Percentiles rank a stretch among this genome's conserved stretches.
These are phyloP conservation scores for Priocnemis perturbator DNA, from an alignment of 2,888 invertebrate species.

Conservation along the genomic window DNA sequence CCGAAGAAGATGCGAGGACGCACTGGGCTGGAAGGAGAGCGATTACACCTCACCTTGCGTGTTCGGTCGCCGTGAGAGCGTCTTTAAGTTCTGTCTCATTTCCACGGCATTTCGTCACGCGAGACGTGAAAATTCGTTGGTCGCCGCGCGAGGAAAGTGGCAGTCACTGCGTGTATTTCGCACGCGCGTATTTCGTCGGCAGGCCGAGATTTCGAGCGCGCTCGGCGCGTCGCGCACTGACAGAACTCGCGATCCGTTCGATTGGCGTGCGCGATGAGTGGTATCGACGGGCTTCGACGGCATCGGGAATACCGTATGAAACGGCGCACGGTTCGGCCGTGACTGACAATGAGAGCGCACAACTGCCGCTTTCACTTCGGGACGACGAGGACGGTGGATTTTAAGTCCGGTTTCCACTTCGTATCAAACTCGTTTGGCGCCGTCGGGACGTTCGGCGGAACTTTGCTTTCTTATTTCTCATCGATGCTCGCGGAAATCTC, in stretches of 20 bases:
- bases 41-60: conserved; percentile 67
- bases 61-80: conserved; percentile 69
- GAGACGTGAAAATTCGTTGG: background rate
- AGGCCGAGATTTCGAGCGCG: no score
- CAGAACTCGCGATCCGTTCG: conserved; percentile 13
- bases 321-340: conserved; percentile 69
- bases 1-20: no score
- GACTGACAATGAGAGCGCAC: conserved; percentile 70
- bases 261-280: background rate
- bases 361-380: conserved; percentile 72
- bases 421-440: background rate
- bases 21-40: no score
- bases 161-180: background rate
- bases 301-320: conserved; percentile 17
- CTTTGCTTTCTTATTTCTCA: background rate
- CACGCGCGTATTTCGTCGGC: background rate
- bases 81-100: conserved; percentile 70
- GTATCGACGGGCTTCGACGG: no score
- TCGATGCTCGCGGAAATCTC: background rate
- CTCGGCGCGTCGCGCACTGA: no score
- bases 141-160: background rate
- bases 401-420: conserved; percentile 38
- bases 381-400: conserved; percentile 17
- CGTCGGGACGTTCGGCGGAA: background rate
- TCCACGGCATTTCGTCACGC: conserved; percentile 48